Base-by-base conservation (phyloP, 2,888 invertebrate species). In the Dimorphilus gyrociliatus region DNA sequence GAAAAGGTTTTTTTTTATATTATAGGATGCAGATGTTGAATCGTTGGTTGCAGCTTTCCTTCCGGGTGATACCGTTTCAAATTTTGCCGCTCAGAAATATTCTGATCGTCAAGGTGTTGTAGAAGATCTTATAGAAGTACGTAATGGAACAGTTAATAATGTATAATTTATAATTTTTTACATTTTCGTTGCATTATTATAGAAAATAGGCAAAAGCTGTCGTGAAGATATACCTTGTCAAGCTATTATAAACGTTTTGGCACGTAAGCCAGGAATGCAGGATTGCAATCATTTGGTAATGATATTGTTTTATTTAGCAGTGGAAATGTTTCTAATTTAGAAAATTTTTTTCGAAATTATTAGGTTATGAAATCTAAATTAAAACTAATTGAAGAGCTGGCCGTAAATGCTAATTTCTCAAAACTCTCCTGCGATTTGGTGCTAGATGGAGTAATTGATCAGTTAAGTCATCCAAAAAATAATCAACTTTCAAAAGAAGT, bases 211-310 rank as follows among this genome's bases (percentile, higher is more conserved):
- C 13, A 25, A 12, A 8, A 68, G 76, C 45, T 72, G 76, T 18
- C 53, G 69, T 2, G 68, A 69, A 30, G 73, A 74, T 19, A 67
- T 76, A 2, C 72, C 75, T 0, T 72, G 77, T 0, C 86, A 86
- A 61, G 72, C 79, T 1, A 55, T 85, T 17, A 71, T 80, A 17
- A 72, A 77, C 31, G 71, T 72, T 2, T 34, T 61, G 8, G 74
- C 73, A 41, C 78, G 73, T 50, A 86, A 85, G 53, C 86, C 86
- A 0, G 88, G 88, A 1, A 63, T 72, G 16, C 70, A 81, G 55
- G 88, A 88, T 51, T 85, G 78, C 35, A 86, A 88, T 57, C 81
- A 86, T 39, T 85, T 86, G 69, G 59, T 58, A 34, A 33, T 28
- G 15, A 8, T 10, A 2, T 19, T 12, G 12, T 12, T 12, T 12